phyloP scores from a whole-genome alignment of 1,140 invertebrate species.

The Plodia interpunctella region DNA sequence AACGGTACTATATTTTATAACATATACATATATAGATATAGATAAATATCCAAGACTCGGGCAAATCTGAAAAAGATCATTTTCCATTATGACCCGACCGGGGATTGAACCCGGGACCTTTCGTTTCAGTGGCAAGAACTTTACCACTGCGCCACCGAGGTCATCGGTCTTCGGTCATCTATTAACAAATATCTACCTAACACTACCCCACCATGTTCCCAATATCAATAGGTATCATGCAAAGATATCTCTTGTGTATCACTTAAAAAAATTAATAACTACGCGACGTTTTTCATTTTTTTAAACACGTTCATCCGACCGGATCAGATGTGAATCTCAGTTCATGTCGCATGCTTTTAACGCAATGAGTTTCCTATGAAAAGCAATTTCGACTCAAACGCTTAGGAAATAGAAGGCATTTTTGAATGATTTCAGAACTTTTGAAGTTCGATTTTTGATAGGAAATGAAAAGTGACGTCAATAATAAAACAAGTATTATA shows the following conservation, averaged over 20 bases:
- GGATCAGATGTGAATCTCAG: neutral
- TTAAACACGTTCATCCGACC: neutral
- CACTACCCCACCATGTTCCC: neutral
- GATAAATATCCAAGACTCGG: no score
- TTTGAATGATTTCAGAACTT: neutral
- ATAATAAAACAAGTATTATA: no score
- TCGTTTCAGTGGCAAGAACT: no score
- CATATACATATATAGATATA: no score
- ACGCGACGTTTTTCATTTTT: constrained; percentile 1
- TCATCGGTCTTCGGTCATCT: no score
- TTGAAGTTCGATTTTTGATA: constrained; percentile 1
- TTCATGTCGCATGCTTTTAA: constrained; percentile 2
- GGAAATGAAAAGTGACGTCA: no score
- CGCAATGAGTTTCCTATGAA: neutral
- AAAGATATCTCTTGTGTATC: neutral
- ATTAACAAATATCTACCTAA: neutral
- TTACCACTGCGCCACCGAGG: no score
- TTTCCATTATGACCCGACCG: no score
- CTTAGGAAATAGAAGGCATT: neutral
- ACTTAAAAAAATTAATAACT: constrained; percentile 4
- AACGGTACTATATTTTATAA: no score
- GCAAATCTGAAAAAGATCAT: no score
- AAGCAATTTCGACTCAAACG: neutral
- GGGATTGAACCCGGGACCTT: no score
- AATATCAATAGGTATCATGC: no score